phyloP scores from a whole-genome alignment of 2,888 invertebrate genomes.

The Campoplex capitator region DNA sequence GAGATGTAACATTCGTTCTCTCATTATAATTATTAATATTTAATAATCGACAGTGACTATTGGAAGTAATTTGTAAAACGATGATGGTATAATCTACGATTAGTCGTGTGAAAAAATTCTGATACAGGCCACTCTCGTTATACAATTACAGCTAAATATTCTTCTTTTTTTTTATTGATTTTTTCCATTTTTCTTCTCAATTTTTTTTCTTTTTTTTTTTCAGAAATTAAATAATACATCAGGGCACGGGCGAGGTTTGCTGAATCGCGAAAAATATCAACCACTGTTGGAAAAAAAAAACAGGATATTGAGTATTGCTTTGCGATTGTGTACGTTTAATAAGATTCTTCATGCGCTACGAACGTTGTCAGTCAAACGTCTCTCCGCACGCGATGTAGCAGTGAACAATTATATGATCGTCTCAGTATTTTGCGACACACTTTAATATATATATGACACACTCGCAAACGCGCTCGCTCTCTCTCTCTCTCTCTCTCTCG shows the following conservation, averaged over 20 bases:
- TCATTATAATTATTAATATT: conserved; percentile 3
- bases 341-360: conserved; percentile 16
- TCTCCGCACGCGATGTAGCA: conserved; percentile 27
- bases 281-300: conserved; percentile 31
- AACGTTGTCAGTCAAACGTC: conserved; percentile 15
- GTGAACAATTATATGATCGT: conserved; percentile 56
- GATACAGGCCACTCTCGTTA: conserved; percentile 48
- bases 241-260: conserved; percentile 14
- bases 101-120: conserved; percentile 53
- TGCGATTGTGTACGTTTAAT: conserved; percentile 34
- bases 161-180: not conserved
- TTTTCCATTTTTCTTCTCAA: not conserved
- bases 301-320: conserved; percentile 45
- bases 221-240: conserved; percentile 49
- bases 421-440: conserved; percentile 25
- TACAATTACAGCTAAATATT: conserved; percentile 40
- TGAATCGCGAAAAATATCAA: conserved; percentile 44
- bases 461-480: not conserved
- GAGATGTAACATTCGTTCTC: conserved; percentile 42
- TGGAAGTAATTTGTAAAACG: conserved; percentile 55
- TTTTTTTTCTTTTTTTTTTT: conserved; percentile 30
- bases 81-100: conserved; percentile 44
- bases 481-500: not conserved
- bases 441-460: conserved; percentile 19
- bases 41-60: conserved; percentile 40